These are phyloP conservation scores for Mesochorus sp. DNA, from an alignment of 2,888 invertebrate genomes.

Conservation along the genomic window DNA sequence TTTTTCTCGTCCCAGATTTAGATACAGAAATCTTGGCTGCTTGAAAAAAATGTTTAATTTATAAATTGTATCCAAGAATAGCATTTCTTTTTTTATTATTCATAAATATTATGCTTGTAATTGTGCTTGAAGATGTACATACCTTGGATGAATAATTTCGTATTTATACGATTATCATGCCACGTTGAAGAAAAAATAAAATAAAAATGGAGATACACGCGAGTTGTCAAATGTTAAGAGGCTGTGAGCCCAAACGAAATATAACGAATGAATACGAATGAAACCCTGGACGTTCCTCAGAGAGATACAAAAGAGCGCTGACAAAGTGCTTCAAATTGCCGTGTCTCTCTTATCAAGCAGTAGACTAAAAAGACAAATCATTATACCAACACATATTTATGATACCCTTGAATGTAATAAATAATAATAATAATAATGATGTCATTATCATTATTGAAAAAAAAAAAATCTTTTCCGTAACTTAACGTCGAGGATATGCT, in stretches of 20 bases:
- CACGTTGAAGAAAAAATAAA: too few species aligned
- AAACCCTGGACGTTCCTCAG: background rate
- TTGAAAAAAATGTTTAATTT: background rate
- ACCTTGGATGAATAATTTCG: too few species aligned
- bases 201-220: too few species aligned
- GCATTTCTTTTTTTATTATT: background rate
- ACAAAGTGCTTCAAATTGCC: conserved; percentile 54
- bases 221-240: conserved; percentile 11
- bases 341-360: conserved; percentile 46
- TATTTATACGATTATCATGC: too few species aligned
- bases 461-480: too few species aligned
- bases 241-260: conserved; percentile 7
- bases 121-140: too few species aligned
- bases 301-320: conserved; percentile 39
- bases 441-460: background rate
- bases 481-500: too few species aligned
- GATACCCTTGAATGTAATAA: conserved; percentile 3
- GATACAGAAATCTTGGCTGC: background rate
- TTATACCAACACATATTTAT: conserved; percentile 31
- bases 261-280: background rate
- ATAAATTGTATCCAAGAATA: background rate
- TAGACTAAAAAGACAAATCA: conserved; percentile 37
- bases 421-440: conserved; percentile 15
- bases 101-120: background rate
- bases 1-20: background rate